Evolutionary conservation across 2,113 vertebrate species (phyloP).

Genomic region (Solea senegalensis): DNA sequence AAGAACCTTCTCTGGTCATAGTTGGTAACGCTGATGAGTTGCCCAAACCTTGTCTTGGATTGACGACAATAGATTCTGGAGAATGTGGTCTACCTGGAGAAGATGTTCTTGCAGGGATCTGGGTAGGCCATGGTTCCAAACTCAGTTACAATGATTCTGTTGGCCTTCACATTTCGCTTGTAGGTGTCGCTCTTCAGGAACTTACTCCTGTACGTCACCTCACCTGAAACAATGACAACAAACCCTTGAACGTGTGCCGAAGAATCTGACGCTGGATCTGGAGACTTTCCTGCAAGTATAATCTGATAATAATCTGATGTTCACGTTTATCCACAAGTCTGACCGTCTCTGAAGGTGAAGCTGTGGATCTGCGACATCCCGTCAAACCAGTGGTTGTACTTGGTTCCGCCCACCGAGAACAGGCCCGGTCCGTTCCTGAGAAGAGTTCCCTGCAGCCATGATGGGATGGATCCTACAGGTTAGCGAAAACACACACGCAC

Average conservation of each 20-base stretch:
- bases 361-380: constrained; percentile 92
- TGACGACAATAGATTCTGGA: no score
- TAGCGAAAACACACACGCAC: no score
- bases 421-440: constrained; percentile 92
- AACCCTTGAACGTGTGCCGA: neutral
- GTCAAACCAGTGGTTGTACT: constrained; percentile 97
- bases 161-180: constrained; percentile 85
- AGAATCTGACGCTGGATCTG: neutral
- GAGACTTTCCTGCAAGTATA: neutral
- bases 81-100: constrained; percentile 83
- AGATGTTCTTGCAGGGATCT: constrained; percentile 95
- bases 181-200: constrained; percentile 91
- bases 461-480: constrained; percentile 79
- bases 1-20: no score
- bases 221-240: constrained; percentile 77
- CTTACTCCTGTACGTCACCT: constrained; percentile 92
- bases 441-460: constrained; percentile 89
- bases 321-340: constrained; percentile 8
- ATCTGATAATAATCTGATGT: no score
- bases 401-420: constrained; percentile 85
- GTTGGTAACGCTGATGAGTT: no score
- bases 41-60: no score
- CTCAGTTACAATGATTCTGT: constrained; percentile 92
- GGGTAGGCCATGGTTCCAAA: constrained; percentile 96
- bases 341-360: constrained; percentile 90